Conservation (phyloP, 2,113 vertebrate genomes). For the Salvelinus sp. region DNA sequence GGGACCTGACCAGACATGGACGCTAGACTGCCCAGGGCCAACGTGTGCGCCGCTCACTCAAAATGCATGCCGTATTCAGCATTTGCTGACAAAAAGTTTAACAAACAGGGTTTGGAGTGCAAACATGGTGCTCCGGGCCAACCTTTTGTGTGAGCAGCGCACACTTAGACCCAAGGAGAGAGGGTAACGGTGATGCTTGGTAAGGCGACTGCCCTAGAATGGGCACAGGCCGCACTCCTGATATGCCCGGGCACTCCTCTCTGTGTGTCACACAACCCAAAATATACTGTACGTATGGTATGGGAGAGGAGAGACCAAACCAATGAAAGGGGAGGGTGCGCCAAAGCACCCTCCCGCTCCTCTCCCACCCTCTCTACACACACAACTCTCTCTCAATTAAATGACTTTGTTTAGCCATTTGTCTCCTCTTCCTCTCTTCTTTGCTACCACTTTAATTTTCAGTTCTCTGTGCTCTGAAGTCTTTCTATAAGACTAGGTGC, state of each 20-base stretch:
- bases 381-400: conserved; percentile 47
- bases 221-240: conserved; percentile 34
- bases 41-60: conserved; percentile 66
- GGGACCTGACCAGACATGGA: conserved; percentile 56
- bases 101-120: not conserved
- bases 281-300: conserved; percentile 38
- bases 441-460: not conserved
- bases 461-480: conserved; percentile 31
- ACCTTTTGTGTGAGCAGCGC: conserved; percentile 63
- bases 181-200: conserved; percentile 28
- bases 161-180: conserved; percentile 51
- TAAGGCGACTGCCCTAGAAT: conserved; percentile 38
- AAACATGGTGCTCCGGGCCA: not conserved
- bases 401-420: conserved; percentile 22
- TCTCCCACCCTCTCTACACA: conserved; percentile 10
- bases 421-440: conserved; percentile 1
- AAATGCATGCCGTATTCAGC: not conserved
- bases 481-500: conserved; percentile 63
- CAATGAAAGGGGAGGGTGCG: conserved; percentile 18
- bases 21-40: conserved; percentile 37
- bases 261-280: conserved; percentile 12
- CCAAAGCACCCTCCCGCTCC: not conserved
- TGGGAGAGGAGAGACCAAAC: conserved; percentile 32
- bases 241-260: conserved; percentile 41
- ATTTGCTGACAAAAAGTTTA: not conserved